Conservation (phyloP, 1,140 invertebrate genomes). For the Brachionus angularis region DNA sequence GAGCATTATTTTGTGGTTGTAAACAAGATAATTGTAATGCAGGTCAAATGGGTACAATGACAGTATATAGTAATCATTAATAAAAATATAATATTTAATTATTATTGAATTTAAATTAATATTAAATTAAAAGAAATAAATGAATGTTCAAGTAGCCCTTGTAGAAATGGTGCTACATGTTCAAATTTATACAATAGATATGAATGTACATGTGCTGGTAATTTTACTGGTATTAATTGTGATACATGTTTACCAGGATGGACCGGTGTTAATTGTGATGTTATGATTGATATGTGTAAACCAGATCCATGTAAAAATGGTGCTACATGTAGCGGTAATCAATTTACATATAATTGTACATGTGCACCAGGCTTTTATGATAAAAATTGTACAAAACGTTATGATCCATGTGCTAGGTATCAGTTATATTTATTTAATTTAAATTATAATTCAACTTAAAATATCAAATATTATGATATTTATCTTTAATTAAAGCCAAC, state of each 20-base stretch:
- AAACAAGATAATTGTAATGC: slow-evolving; percentile 2
- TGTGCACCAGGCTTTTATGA: too few species aligned
- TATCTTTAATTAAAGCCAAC: too few species aligned
- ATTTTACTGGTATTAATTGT: slow-evolving; percentile 24
- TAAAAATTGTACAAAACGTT: too few species aligned
- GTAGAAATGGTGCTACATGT: slow-evolving; percentile 3
- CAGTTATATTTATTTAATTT: too few species aligned
- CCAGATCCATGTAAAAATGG: slow-evolving; percentile 70
- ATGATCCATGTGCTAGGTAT: too few species aligned
- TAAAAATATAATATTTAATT: too few species aligned
- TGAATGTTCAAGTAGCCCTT: slow-evolving; percentile 43
- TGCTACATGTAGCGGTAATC: too few species aligned
- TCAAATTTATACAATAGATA: neutral
- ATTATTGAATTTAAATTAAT: neutral
- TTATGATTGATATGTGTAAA: slow-evolving; percentile 70
- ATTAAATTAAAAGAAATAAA: slow-evolving; percentile 18
- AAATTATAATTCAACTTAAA: too few species aligned
- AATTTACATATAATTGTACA: too few species aligned
- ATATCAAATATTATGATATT: too few species aligned
- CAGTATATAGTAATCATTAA: slow-evolving; percentile 6
- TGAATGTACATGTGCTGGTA: neutral
- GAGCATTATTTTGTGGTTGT: slow-evolving; percentile 23
- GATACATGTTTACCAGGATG: too few species aligned
- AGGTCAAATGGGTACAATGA: neutral
- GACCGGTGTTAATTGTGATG: slow-evolving; percentile 68